These are phyloP conservation scores for Trypoxylon attenuatum DNA, from an alignment of 2,888 invertebrate genomes.

Conservation along the genomic window DNA sequence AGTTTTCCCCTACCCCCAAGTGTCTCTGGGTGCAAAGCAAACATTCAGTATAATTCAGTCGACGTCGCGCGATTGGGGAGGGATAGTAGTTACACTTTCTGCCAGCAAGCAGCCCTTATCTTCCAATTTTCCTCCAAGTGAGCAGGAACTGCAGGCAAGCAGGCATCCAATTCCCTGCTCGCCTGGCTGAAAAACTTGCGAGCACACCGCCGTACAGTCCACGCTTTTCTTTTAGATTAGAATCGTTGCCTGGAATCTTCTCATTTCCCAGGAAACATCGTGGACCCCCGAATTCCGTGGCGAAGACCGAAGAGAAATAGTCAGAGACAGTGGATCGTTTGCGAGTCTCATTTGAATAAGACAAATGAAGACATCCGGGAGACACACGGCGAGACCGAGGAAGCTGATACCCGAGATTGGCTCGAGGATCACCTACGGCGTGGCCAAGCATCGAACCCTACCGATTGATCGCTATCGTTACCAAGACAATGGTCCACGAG, in stretches of 20 bases:
- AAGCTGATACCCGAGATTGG: slow-evolving; percentile 52
- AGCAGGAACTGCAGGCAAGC: not conserved
- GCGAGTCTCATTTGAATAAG: slow-evolving; percentile 63
- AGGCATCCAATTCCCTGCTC: not conserved
- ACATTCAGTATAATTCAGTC: not conserved
- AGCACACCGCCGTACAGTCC: not conserved
- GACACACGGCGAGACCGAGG: slow-evolving; percentile 48
- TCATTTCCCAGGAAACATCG: not conserved
- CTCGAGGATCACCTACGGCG: slow-evolving; percentile 43
- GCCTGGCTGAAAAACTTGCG: no score
- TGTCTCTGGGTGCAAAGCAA: not conserved
- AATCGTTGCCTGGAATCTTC: not conserved
- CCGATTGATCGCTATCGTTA: slow-evolving; percentile 69
- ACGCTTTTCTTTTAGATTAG: not conserved
- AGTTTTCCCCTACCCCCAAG: not conserved
- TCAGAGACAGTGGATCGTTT: slow-evolving; percentile 7
- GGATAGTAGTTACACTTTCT: not conserved
- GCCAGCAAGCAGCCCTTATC: not conserved
- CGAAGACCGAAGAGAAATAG: not conserved
- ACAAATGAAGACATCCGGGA: slow-evolving; percentile 66
- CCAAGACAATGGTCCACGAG: slow-evolving; percentile 64
- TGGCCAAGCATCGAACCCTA: slow-evolving; percentile 53
- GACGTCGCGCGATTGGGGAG: not conserved
- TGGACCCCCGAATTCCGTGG: not conserved
- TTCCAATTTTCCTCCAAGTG: not conserved